These are phyloP conservation scores for Cordilura impudica DNA, from an alignment of 2,888 invertebrate genomes.

Conservation along the genomic window DNA sequence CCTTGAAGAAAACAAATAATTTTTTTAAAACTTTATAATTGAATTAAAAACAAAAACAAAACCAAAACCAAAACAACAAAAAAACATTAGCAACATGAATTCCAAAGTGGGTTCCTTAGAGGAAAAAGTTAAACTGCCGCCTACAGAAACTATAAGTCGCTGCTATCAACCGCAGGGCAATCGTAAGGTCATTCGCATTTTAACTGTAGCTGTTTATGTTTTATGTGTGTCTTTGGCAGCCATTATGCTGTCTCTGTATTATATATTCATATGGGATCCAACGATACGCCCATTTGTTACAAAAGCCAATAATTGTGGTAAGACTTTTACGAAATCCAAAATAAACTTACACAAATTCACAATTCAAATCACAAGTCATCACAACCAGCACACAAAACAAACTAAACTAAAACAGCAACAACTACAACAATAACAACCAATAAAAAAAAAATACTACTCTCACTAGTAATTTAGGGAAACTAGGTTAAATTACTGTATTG, in stretches of 20 bases:
- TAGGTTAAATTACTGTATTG: constrained; percentile 23
- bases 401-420: not conserved
- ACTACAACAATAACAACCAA: not conserved
- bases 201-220: constrained; percentile 95
- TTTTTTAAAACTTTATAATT: not conserved
- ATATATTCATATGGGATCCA: constrained; percentile 96
- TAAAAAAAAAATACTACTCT: not conserved
- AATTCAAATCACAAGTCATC: not conserved
- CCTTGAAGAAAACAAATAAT: constrained; percentile 26
- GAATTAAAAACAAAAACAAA: constrained; percentile 31
- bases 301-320: constrained; percentile 77
- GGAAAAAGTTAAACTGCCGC: constrained; percentile 78
- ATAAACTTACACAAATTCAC: not conserved
- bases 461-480: too few species aligned
- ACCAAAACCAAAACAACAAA: constrained; percentile 10
- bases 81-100: constrained; percentile 68
- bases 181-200: constrained; percentile 89
- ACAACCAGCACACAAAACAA: not conserved
- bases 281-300: constrained; percentile 78
- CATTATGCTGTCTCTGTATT: constrained; percentile 94
- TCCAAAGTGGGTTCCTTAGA: constrained; percentile 77
- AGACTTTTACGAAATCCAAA: constrained; percentile 62
- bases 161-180: constrained; percentile 86
- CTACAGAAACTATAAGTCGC: constrained; percentile 77
- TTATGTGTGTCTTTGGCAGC: constrained; percentile 96